Evolutionary conservation across 2,888 invertebrate species (phyloP).

Genomic region (Exephanes ischioxanthus): DNA sequence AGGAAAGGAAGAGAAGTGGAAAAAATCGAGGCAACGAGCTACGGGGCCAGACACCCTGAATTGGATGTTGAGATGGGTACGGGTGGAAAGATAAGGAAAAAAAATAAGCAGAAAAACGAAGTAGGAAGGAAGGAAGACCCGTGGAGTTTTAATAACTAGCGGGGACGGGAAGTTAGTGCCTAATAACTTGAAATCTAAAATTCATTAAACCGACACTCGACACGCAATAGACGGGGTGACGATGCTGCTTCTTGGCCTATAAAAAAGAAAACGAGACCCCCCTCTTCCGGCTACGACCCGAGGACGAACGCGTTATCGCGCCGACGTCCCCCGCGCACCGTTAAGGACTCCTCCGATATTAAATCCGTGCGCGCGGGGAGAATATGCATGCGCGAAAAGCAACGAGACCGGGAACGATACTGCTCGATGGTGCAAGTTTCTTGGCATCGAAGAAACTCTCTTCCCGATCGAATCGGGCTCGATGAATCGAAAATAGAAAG

Average conservation of each 20-base stretch:
- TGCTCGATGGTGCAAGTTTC: not conserved
- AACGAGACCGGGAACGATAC: slow-evolving; percentile 12
- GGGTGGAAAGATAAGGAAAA: slow-evolving; percentile 5
- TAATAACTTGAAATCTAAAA: slow-evolving; percentile 81
- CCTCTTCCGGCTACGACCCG: slow-evolving; percentile 35
- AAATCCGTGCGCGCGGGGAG: slow-evolving; percentile 50
- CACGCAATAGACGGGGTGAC: slow-evolving; percentile 49
- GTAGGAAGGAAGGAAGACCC: slow-evolving; percentile 37
- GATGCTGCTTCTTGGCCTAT: slow-evolving; percentile 52
- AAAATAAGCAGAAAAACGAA: not conserved
- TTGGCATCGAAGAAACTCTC: not conserved
- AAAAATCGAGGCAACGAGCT: not conserved
- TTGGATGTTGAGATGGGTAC: slow-evolving; percentile 10
- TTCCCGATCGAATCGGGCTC: not conserved
- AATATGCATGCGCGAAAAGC: slow-evolving; percentile 32
- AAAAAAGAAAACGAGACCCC: slow-evolving; percentile 51
- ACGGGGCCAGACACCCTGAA: slow-evolving; percentile 3
- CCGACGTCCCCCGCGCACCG: slow-evolving; percentile 49
- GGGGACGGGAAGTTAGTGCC: slow-evolving; percentile 75
- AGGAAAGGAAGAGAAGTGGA: slow-evolving; percentile 3
- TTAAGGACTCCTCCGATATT: slow-evolving; percentile 60
- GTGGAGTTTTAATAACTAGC: slow-evolving; percentile 78
- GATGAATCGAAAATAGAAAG: not conserved
- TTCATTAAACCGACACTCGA: slow-evolving; percentile 77
- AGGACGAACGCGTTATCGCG: slow-evolving; percentile 35